These are phyloP conservation scores for Sycon ciliatum DNA, from an alignment of 37 sponge, comb jelly and placozoan species.

Conservation along the genomic window DNA sequence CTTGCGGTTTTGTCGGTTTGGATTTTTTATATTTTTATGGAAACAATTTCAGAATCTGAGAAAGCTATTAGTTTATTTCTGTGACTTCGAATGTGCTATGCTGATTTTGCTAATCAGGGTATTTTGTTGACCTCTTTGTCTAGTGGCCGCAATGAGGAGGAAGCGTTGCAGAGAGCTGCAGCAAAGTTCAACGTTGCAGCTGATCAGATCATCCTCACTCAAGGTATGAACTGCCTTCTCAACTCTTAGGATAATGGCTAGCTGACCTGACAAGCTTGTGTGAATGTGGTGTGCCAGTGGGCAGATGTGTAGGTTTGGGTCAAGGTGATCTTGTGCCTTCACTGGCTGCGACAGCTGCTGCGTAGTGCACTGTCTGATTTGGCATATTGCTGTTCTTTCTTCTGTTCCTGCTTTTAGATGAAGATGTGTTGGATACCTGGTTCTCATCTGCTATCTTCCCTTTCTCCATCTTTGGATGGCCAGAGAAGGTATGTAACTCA, in stretches of 20 bases:
- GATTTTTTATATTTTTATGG: not conserved
- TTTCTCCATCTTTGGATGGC: conserved; percentile 95
- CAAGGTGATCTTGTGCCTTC: too few relatives aligned
- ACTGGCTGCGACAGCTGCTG: too few relatives aligned
- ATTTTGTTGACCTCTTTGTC: not conserved
- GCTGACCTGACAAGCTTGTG: too few relatives aligned
- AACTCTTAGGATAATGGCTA: too few relatives aligned
- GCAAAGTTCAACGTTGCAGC: conserved; percentile 60
- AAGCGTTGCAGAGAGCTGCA: conserved; percentile 70
- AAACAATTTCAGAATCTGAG: too few relatives aligned
- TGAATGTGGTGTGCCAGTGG: too few relatives aligned
- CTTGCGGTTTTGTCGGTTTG: not conserved
- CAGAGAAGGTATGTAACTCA: conserved; percentile 45
- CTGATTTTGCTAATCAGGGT: not conserved
- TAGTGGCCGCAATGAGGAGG: conserved; percentile 74
- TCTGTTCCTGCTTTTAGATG: conserved; percentile 45
- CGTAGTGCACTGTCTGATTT: not conserved
- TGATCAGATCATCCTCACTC: conserved; percentile 56
- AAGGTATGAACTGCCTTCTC: conserved; percentile 50
- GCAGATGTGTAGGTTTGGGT: too few relatives aligned
- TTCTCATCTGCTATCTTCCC: conserved; percentile 94
- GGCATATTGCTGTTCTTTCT: not conserved
- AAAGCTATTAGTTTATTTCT: too few relatives aligned
- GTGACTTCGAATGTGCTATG: not conserved
- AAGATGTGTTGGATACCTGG: conserved; percentile 99